A percentile compares a stretch with the other conserved stretches of the same genome.
Evolutionary conservation across 1,140 invertebrate species (phyloP).

Genomic region (Apis florea): DNA sequence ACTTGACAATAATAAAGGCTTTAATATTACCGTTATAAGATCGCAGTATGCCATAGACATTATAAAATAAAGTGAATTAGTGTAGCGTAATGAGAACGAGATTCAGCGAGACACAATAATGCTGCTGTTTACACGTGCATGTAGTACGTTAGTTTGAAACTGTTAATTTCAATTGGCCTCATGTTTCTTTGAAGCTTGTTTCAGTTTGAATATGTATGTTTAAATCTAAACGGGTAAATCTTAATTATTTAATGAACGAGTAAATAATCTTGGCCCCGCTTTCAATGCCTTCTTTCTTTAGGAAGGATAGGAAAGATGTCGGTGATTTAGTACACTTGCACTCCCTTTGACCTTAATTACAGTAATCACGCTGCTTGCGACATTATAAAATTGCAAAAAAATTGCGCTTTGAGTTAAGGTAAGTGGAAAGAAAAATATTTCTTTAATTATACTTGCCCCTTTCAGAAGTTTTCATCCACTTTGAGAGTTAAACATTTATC

Average conservation of each 20-base stretch:
- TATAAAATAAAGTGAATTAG: neutral
- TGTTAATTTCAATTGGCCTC: neutral
- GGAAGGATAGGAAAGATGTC: neutral
- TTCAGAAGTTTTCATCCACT: neutral
- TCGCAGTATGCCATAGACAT: neutral
- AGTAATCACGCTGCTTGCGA: no score
- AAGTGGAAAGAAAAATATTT: neutral
- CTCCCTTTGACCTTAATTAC: no score
- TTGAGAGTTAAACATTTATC: neutral
- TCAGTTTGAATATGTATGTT: neutral
- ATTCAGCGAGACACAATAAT: neutral
- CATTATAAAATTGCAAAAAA: no score
- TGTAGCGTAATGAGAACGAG: neutral
- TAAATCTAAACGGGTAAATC: neutral
- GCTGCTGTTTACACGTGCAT: neutral
- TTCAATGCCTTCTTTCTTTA: neutral
- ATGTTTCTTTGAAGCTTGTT: neutral
- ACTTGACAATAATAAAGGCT: neutral
- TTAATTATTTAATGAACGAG: neutral
- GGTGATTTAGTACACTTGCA: no score
- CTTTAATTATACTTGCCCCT: neutral
- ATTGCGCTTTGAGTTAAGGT: no score
- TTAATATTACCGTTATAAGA: neutral
- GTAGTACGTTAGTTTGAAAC: neutral
- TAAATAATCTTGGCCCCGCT: neutral